Conservation (phyloP, 1,140 invertebrate species). For the Anoplophora glabripennis region DNA sequence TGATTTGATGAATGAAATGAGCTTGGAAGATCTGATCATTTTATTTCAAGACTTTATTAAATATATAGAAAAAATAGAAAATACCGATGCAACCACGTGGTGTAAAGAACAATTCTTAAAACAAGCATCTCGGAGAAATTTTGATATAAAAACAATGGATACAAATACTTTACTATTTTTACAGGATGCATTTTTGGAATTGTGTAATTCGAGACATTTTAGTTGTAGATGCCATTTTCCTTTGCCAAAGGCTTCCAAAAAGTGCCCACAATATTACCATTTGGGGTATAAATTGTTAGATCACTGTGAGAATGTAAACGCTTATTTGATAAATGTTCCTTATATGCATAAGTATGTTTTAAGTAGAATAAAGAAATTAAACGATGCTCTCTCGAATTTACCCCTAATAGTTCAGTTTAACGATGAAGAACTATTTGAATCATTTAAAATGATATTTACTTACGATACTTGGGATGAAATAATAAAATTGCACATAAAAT, state of each 20-base stretch:
- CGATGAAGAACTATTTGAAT: slow-evolving; percentile 33
- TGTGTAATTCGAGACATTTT: slow-evolving; percentile 24
- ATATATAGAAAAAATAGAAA: slow-evolving; percentile 24
- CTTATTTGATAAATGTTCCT: slow-evolving; percentile 34
- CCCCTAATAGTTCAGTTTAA: slow-evolving; percentile 41
- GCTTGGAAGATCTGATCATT: slow-evolving; percentile 10
- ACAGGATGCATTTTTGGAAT: slow-evolving; percentile 27
- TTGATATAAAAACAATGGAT: slow-evolving; percentile 22
- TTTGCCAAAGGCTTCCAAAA: slow-evolving; percentile 33
- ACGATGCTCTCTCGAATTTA: slow-evolving; percentile 27
- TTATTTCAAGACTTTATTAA: slow-evolving; percentile 25
- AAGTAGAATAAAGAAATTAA: slow-evolving; percentile 14
- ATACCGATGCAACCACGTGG: slow-evolving; percentile 34
- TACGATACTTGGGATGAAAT: slow-evolving; percentile 44
- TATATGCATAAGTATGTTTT: slow-evolving; percentile 34
- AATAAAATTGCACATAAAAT: slow-evolving; percentile 32
- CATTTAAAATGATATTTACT: slow-evolving; percentile 29
- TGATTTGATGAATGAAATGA: slow-evolving; percentile 10
- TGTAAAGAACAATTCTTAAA: slow-evolving; percentile 38
- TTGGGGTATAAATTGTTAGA: slow-evolving; percentile 30
- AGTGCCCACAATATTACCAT: slow-evolving; percentile 30
- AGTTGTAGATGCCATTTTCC: slow-evolving; percentile 42
- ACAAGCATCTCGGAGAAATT: slow-evolving; percentile 23
- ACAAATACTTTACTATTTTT: slow-evolving; percentile 28
- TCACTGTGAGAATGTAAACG: slow-evolving; percentile 15